phyloP scores from a whole-genome alignment of 37 sponge, comb jelly and placozoan species.

The Ephydatia muelleri region DNA sequence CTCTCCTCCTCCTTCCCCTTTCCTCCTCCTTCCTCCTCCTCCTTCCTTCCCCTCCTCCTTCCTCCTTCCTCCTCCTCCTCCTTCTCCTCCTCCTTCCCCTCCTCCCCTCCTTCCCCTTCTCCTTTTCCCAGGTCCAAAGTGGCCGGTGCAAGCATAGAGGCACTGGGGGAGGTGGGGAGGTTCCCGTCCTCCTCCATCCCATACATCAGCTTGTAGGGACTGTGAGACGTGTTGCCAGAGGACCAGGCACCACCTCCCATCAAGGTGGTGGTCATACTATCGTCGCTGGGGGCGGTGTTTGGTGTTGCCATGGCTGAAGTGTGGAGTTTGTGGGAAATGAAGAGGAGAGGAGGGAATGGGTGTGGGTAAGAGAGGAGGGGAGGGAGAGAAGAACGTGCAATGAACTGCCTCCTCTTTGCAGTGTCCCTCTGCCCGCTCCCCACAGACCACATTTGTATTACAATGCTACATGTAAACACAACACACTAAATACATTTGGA shows the following conservation, averaged over 20 bases:
- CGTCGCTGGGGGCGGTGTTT: not conserved
- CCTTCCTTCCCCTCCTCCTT: no score
- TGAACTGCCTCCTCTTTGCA: no score
- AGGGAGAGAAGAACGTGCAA: no score
- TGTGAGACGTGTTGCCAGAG: not conserved
- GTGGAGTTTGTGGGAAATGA: no score
- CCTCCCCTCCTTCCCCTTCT: not conserved
- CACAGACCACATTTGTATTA: no score
- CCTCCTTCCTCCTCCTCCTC: no score
- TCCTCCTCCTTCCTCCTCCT: no score
- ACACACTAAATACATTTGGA: not conserved
- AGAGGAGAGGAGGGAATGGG: no score
- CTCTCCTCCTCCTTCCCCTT: no score
- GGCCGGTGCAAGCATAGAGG: not conserved
- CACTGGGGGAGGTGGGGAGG: not conserved
- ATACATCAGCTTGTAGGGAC: constrained; percentile 40
- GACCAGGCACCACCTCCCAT: not conserved
- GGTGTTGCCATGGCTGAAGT: not conserved
- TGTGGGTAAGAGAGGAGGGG: no score
- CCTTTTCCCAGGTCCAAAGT: not conserved
- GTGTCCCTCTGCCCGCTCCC: no score
- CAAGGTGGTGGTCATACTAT: not conserved
- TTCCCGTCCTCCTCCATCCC: constrained; percentile 26
- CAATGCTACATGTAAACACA: no score
- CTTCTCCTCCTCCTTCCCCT: not conserved